Evolutionary conservation across 2,113 vertebrate genomes (phyloP), one percentile per base, ranked within the genome.

Genomic region (Physeter macrocephalus): DNA sequence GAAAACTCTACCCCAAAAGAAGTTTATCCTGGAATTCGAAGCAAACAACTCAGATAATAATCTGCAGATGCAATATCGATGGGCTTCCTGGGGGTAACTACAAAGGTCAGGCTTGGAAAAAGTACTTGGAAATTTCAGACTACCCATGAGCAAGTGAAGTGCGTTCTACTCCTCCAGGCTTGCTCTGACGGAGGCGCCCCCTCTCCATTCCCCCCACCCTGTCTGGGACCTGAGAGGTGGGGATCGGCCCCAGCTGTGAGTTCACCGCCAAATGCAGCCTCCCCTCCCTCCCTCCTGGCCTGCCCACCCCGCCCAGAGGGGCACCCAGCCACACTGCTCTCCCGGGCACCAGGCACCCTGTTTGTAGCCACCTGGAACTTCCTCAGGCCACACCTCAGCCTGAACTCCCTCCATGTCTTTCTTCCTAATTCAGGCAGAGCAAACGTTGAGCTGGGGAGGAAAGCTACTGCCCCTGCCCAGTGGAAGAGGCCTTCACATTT

Each of bases 261-360:
- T 49, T 49, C 20, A 15, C 0, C 6, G 41, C 61, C 27, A 23
- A 23, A 0, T 6, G 2, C 20, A 46, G 43, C 57, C 21, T 41
- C 54, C 9, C 36, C 5, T 36, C 64, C 27, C 25, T 66, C 14
- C 21, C 6, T 52, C 62, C 23, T 14, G 7, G 21, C 34, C 67
- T 49, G 34, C 49, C 7, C 7, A 1, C 2, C 0, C 0, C 0
- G 13, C 27, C 27, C 34, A 54, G 21, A 2, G 61, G n/a, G n/a
- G n/a, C 66, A 5, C 18, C 27, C 39, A 4, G 34, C 13, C 14
- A 10, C 23, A 34, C 80, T 52, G 57, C 27, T 1, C 1, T 4
- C 54, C 52, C 14, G 12, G 64, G 41, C 8, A 0, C 9, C 64
- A 5, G 39, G 8, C 5, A 3, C 31, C 43, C 14, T 8, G 3